Percentiles rank a stretch among this genome's conserved stretches.
Evolutionary conservation across 2,797 vertebrate genomes (phyloP).

Genomic region (Salarias fasciatus): DNA sequence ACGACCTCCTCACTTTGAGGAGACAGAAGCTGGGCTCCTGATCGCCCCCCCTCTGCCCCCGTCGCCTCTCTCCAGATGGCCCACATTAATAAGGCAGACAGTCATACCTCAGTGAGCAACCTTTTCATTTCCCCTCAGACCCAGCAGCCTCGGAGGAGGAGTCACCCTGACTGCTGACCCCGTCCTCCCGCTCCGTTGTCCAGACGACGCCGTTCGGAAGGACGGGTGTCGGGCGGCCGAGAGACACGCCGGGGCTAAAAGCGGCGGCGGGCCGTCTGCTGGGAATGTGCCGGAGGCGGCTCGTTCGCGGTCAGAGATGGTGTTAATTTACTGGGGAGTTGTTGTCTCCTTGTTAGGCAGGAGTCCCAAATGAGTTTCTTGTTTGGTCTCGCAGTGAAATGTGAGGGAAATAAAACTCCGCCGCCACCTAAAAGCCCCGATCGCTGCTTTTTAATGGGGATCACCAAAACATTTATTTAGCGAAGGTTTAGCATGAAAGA

Average conservation of each 20-base stretch:
- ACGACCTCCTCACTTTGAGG: slow-evolving; percentile 34
- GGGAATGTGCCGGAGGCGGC: slow-evolving; percentile 17
- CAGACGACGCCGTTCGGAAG: slow-evolving; percentile 5
- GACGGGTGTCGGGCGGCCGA: not conserved
- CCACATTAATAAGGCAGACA: slow-evolving; percentile 72
- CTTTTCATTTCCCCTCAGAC: slow-evolving; percentile 72
- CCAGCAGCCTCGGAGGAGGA: slow-evolving; percentile 44
- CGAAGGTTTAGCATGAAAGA: too few relatives aligned
- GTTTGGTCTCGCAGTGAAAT: not conserved
- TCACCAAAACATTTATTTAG: too few relatives aligned
- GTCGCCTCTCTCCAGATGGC: slow-evolving; percentile 65
- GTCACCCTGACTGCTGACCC: slow-evolving; percentile 62
- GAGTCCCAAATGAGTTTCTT: slow-evolving; percentile 1
- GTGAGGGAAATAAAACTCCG: not conserved
- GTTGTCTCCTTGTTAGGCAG: slow-evolving; percentile 8
- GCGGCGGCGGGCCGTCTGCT: not conserved
- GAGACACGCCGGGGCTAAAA: too few relatives aligned
- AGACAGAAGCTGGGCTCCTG: slow-evolving; percentile 26
- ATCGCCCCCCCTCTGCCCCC: slow-evolving; percentile 26
- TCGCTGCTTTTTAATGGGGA: too few relatives aligned
- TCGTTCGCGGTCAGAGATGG: slow-evolving; percentile 2
- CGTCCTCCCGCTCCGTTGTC: slow-evolving; percentile 34
- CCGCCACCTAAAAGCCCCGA: not conserved
- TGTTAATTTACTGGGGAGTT: slow-evolving; percentile 24
- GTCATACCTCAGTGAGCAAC: slow-evolving; percentile 67